Evolutionary conservation across 2,113 vertebrate genomes (phyloP), one percentile per base, ranked within the genome.

Genomic region (Tetrao urogallus): DNA sequence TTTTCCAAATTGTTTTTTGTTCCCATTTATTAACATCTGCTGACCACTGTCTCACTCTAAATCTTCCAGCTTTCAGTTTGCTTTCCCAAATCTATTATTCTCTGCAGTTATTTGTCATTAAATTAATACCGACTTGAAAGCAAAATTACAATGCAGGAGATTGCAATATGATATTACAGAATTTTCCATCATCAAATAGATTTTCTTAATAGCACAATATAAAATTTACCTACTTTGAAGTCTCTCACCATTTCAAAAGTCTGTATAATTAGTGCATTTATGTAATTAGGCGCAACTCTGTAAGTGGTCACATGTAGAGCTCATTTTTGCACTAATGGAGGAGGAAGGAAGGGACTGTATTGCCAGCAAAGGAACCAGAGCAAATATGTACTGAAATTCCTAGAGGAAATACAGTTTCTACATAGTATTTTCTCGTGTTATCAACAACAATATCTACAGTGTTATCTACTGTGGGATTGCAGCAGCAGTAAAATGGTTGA

Each of bases 191-290:
- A 78, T 80, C 91, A 92, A 82, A 91, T 67, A 89, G 72, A 74
- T 83, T 92, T 90, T 50, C 87, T 91, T 94, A 94, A 89, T 94
- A 85, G 87, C 89, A 72, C 60, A 38, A 80, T 74, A 94, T 94
- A 86, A 81, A 94, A 90, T 96, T 74, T 96, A 91, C 91, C 91
- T 96, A 48, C 87, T 93, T 92, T 93, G 92, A 94, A 94, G 87
- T 70, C 90, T 94, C 54, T 78, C 80, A 66, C 75, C 47, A 28
- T 92, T 71, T 79, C 85, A 83, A 78, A 92, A 90, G 91, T 94
- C 79, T 92, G 79, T 86, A 52, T 92, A 94, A 96, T 94, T 93
- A 91, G 79, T 74, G 65, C 79, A 75, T 89, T 94, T 92, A 72
- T 86, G 43, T 94, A 96, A 97, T 91, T 94, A 94, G 85, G 76